Percentiles rank a stretch among this genome's conserved stretches.
These are phyloP conservation scores for Crematogaster levior DNA, from an alignment of 2,888 invertebrate species.

Conservation along the genomic window DNA sequence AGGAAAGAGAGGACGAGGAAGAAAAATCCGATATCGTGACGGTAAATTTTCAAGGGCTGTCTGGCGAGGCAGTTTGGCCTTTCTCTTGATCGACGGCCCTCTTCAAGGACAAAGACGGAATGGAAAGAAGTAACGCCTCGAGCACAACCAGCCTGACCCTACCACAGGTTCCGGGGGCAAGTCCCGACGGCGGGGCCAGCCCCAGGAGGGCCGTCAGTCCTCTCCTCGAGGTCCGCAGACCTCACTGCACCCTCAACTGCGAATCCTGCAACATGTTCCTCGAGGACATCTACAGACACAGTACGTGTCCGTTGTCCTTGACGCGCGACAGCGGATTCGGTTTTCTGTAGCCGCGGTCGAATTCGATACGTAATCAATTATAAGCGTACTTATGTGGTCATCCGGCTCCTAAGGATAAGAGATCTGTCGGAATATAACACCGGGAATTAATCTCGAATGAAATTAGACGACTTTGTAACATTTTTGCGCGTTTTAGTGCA, in stretches of 20 bases:
- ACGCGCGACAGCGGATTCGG: background rate
- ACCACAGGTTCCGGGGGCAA: conserved; percentile 81
- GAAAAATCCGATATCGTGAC: conserved; percentile 21
- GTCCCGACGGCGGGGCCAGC: conserved; percentile 83
- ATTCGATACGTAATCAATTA: conserved; percentile 18
- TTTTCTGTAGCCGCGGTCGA: conserved; percentile 9
- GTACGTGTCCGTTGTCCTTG: conserved; percentile 77
- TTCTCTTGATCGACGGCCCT: conserved; percentile 14
- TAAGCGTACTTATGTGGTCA: background rate
- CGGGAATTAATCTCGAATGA: background rate
- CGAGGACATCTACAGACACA: conserved; percentile 90
- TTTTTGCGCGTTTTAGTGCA: background rate
- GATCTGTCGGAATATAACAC: background rate
- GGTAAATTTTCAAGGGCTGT: conserved; percentile 38
- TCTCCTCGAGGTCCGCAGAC: conserved; percentile 89
- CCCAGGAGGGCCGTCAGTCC: conserved; percentile 90
- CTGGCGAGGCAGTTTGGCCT: conserved; percentile 25
- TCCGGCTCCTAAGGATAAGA: background rate
- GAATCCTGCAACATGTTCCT: conserved; percentile 90
- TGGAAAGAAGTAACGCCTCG: conserved; percentile 82
- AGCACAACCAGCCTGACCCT: conserved; percentile 82
- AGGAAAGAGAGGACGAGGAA: background rate
- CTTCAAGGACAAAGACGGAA: conserved; percentile 55
- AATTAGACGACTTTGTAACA: background rate
- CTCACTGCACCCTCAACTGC: conserved; percentile 91